Percentiles rank a stretch among this genome's conserved stretches.
Evolutionary conservation across 1,140 invertebrate genomes (phyloP).

Genomic region (Cylas formicarius): DNA sequence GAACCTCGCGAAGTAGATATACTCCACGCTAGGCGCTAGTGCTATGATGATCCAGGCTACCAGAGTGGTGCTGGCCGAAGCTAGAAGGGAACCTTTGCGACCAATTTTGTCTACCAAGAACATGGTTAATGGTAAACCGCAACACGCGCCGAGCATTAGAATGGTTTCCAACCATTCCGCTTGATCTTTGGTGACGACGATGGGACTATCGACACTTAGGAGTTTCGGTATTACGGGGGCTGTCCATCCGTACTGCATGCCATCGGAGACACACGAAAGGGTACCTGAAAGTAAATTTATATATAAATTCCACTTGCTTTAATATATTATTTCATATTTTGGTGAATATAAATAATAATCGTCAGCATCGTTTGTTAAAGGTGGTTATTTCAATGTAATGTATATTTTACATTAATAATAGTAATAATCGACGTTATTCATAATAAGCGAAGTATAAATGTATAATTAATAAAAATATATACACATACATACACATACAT

Average conservation of each 20-base stretch:
- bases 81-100: constrained; percentile 52
- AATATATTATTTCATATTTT: background rate
- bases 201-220: constrained; percentile 32
- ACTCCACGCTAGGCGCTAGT: constrained; percentile 39
- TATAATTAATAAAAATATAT: no score
- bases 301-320: background rate
- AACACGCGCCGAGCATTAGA: constrained; percentile 53
- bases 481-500: no score
- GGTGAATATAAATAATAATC: no score
- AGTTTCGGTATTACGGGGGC: constrained; percentile 40
- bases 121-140: constrained; percentile 50
- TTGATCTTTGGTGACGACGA: constrained; percentile 32
- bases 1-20: constrained; percentile 47
- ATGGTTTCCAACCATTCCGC: constrained; percentile 54
- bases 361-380: no score
- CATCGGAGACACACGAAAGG: constrained; percentile 27
- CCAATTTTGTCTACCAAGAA: constrained; percentile 55
- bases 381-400: no score
- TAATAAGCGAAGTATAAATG: no score
- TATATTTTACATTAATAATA: no score
- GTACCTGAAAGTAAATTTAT: constrained; percentile 25
- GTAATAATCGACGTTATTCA: no score
- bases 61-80: constrained; percentile 51
- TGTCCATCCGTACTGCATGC: constrained; percentile 32
- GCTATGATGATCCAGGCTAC: constrained; percentile 56